A percentile compares a stretch with the other conserved stretches of the same genome.
Evolutionary conservation across 2,113 vertebrate genomes (phyloP).

Genomic region (Struthidea cinerea): DNA sequence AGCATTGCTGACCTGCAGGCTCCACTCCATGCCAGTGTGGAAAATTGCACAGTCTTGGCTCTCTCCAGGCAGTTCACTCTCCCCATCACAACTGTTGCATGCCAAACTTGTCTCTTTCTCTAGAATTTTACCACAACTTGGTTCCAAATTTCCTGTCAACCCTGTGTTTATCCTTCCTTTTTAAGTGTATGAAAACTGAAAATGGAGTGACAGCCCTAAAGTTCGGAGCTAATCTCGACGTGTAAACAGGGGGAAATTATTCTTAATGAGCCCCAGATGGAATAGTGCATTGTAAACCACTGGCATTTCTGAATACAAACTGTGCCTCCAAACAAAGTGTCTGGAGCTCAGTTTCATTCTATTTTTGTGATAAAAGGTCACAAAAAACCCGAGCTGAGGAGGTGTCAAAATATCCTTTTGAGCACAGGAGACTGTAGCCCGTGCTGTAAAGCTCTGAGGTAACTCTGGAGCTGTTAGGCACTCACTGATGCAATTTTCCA

Average conservation of each 20-base stretch:
- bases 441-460: neutral
- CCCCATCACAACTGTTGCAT: neutral
- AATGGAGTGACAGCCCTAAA: neutral
- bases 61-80: neutral
- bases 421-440: neutral
- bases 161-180: slow-evolving; percentile 1
- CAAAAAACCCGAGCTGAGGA: neutral
- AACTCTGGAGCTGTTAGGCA: neutral
- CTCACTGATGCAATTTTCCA: neutral
- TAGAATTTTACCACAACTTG: neutral
- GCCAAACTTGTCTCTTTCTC: neutral
- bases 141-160: neutral
- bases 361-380: slow-evolving; percentile 22
- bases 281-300: neutral
- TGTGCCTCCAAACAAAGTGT: neutral
- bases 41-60: neutral
- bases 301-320: neutral
- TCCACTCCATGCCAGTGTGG: neutral
- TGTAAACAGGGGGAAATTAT: slow-evolving; percentile 12
- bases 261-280: slow-evolving; percentile 19
- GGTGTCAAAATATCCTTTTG: neutral
- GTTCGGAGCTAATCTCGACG: neutral
- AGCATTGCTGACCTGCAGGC: neutral
- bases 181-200: neutral
- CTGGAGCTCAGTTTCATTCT: neutral